A percentile compares a stretch with the other conserved stretches of the same genome.
phyloP scores from a whole-genome alignment of 64 coral and sea anemone species.

The Stichodactyla mertensii region DNA sequence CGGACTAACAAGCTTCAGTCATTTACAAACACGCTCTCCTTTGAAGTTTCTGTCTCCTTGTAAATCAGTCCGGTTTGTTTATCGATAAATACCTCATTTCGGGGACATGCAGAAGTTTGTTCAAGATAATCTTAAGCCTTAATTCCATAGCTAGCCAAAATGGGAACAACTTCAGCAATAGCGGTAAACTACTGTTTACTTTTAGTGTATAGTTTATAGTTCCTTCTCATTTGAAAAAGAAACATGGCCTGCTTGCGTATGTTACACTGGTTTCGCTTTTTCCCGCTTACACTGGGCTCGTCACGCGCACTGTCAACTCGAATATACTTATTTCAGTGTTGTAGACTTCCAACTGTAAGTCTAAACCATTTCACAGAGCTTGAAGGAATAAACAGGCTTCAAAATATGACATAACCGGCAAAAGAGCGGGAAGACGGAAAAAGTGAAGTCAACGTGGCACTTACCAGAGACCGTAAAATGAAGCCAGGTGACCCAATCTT shows the following conservation, averaged over 20 bases:
- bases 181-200: constrained; percentile 8
- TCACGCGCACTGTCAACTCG: constrained; percentile 9
- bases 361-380: constrained; percentile 12
- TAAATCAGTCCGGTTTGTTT: constrained; percentile 11
- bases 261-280: not conserved
- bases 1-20: constrained; percentile 6
- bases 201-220: not conserved
- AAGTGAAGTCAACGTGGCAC: constrained; percentile 21
- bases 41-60: constrained; percentile 20
- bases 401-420: constrained; percentile 25
- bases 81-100: constrained; percentile 11
- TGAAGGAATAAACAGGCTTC: constrained; percentile 20
- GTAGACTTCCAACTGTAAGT: constrained; percentile 2
- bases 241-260: constrained; percentile 11
- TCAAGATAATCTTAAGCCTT: constrained; percentile 18
- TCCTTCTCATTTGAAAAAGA: not conserved
- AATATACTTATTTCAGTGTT: not conserved
- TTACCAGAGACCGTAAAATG: constrained; percentile 31
- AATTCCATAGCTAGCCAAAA: constrained; percentile 9
- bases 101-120: constrained; percentile 19
- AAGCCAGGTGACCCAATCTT: constrained; percentile 27
- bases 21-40: constrained; percentile 11
- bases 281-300: not conserved
- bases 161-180: not conserved
- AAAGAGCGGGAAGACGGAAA: constrained; percentile 19